Percentiles rank a stretch among this genome's conserved stretches.
Conservation (phyloP, 2,888 invertebrate genomes). For the Ophonus ardosiacus region DNA sequence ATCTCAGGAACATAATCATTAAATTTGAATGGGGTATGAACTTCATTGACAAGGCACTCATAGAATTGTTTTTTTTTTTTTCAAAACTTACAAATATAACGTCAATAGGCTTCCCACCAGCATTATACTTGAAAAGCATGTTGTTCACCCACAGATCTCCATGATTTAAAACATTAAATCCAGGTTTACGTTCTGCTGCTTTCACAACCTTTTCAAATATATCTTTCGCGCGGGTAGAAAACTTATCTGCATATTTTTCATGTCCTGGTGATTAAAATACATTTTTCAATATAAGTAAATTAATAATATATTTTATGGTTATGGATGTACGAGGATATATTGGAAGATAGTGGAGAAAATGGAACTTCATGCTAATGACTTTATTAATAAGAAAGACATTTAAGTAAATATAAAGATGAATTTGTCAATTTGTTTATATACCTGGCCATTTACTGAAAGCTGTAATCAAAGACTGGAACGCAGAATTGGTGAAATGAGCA, state of each 20-base stretch:
- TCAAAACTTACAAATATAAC: slow-evolving; percentile 75
- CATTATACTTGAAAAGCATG: slow-evolving; percentile 76
- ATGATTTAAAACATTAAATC: slow-evolving; percentile 77
- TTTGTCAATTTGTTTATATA: slow-evolving; percentile 52
- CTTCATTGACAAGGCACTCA: too few species aligned
- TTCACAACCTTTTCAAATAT: slow-evolving; percentile 68
- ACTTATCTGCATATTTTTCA: slow-evolving; percentile 74
- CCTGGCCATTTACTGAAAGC: slow-evolving; percentile 75
- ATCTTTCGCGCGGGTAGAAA: slow-evolving; percentile 71
- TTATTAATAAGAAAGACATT: too few species aligned
- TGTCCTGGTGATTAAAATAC: slow-evolving; percentile 68
- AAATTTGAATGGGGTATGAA: too few species aligned
- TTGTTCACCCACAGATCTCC: slow-evolving; percentile 79
- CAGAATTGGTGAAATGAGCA: slow-evolving; percentile 67
- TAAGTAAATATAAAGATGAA: background rate
- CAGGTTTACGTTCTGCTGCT: slow-evolving; percentile 68
- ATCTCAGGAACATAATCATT: too few species aligned
- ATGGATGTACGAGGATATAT: too few species aligned
- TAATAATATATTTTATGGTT: too few species aligned
- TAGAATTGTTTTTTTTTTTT: too few species aligned
- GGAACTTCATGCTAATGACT: too few species aligned
- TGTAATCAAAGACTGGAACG: slow-evolving; percentile 71
- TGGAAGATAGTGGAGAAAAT: too few species aligned
- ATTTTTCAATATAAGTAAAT: background rate
- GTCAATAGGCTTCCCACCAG: slow-evolving; percentile 72